A percentile compares a stretch with the other conserved stretches of the same genome.
These are phyloP conservation scores for Punctoribates punctum DNA, from an alignment of 2,888 invertebrate species.

Conservation along the genomic window DNA sequence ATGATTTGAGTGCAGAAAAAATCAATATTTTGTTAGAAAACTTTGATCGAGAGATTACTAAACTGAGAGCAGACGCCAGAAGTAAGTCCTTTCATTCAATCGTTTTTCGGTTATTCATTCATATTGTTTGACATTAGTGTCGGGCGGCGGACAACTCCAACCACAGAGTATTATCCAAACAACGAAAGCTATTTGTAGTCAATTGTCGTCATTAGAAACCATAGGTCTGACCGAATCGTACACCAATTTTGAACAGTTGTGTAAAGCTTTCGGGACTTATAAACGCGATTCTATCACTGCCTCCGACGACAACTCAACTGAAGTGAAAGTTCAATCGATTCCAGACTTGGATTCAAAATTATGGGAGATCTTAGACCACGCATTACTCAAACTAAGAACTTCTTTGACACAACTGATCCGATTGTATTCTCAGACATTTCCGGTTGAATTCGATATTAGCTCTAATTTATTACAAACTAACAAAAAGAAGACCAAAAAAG, in stretches of 20 bases:
- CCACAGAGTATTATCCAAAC: slow-evolving; percentile 73
- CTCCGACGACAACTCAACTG: not conserved
- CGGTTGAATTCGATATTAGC: slow-evolving; percentile 66
- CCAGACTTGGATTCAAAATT: slow-evolving; percentile 18
- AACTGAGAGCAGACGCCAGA: slow-evolving; percentile 46
- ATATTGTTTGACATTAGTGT: not conserved
- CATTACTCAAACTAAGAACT: slow-evolving; percentile 51
- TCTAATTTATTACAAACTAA: slow-evolving; percentile 51
- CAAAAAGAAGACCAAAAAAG: slow-evolving; percentile 47
- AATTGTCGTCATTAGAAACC: slow-evolving; percentile 84
- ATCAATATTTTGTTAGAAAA: slow-evolving; percentile 77
- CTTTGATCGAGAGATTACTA: slow-evolving; percentile 55
- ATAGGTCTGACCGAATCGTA: slow-evolving; percentile 68
- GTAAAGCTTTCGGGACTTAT: slow-evolving; percentile 43
- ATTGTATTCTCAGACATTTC: slow-evolving; percentile 77
- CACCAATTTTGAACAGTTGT: slow-evolving; percentile 56
- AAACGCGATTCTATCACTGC: not conserved
- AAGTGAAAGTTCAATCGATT: not conserved
- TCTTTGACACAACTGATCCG: slow-evolving; percentile 77
- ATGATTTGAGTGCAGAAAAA: slow-evolving; percentile 73
- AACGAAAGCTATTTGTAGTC: slow-evolving; percentile 84
- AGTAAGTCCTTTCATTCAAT: not conserved
- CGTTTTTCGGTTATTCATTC: not conserved
- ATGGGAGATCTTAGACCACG: slow-evolving; percentile 32
- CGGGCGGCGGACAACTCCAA: slow-evolving; percentile 13